Evolutionary conservation across 2,888 invertebrate species (phyloP), one percentile per base, ranked within the genome.

Genomic region (Resseliella maxima): DNA sequence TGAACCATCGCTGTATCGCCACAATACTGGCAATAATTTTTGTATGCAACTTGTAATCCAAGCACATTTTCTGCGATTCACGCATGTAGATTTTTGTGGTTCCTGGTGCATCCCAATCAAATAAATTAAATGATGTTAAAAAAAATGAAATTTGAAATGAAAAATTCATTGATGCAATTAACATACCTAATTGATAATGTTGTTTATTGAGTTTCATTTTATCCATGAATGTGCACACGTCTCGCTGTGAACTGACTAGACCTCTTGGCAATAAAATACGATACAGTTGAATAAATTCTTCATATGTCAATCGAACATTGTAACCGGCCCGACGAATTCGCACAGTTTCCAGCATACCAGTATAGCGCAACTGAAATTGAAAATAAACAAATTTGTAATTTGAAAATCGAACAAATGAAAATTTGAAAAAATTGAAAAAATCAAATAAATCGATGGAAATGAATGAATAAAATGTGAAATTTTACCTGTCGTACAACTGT

Each of bases 271-370:
- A 92, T 87, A 99, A 92, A 90, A 98, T 98, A 89, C 98, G 93
- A 91, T 98, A 98, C 87, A 97, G 92, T 89, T 97, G 97, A 87
- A 97, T 96, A 91, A 99, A 99, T 91, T 98, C 98, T 90, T 98
- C 97, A 91, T 98, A 98, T 0, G 96, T 95, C 50, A 98, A 93
- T 50, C 98, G 93, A 87, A 98, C 98, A 91, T 98, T 98, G 92
- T 98, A 99, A 0, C 98, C 98, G 0, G 98, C 98, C 90, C 98
- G 97, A 86, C 98, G 92, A 88, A 99, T 98, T 88, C 98, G 93
- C 21, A 98, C 98, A 0, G 98, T 99, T 90, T 98, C 98, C 89
- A 99, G 90, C 98, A 98, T 99, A 87, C 99, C 99, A 0, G 98
- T 98, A 91, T 99, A 99, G 15, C 98, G 93, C 87, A 99, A 92